These are phyloP conservation scores for Psilanteris sp. DNA, from an alignment of 1,140 invertebrate genomes.

Conservation along the genomic window DNA sequence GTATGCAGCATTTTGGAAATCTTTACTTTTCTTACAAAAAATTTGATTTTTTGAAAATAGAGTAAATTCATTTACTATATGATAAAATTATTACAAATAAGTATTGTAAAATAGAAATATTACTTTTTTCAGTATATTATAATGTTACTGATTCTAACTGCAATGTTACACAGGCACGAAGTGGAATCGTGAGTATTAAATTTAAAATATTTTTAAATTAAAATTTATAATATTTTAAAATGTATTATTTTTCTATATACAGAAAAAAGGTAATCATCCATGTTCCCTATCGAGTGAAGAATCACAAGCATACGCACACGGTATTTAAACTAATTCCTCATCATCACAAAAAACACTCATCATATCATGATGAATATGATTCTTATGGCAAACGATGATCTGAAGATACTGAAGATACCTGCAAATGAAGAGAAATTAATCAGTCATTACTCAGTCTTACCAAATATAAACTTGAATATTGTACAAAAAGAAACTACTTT, in stretches of 20 bases:
- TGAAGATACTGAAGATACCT: not conserved
- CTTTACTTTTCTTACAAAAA: too few relatives aligned
- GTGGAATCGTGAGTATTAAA: conserved; percentile 33
- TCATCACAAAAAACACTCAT: conserved; percentile 21
- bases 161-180: conserved; percentile 20
- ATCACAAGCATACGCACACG: conserved; percentile 56
- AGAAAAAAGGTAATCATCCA: conserved; percentile 58
- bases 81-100: too few relatives aligned
- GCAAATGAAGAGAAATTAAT: too few relatives aligned
- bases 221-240: not conserved
- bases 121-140: conserved; percentile 33
- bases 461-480: not conserved
- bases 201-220: not conserved
- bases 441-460: not conserved
- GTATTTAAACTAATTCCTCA: conserved; percentile 45
- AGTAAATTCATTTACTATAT: too few relatives aligned
- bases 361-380: conserved; percentile 18
- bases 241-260: conserved; percentile 2
- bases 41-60: too few relatives aligned
- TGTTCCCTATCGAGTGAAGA: conserved; percentile 47
- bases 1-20: too few relatives aligned
- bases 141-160: conserved; percentile 7
- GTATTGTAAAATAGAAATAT: conserved; percentile 6
- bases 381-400: conserved; percentile 36
- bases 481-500: conserved; percentile 11